Percentiles rank a stretch among this genome's conserved stretches.
Evolutionary conservation across 1,140 invertebrate species (phyloP).

Genomic region (Myzus persicae): DNA sequence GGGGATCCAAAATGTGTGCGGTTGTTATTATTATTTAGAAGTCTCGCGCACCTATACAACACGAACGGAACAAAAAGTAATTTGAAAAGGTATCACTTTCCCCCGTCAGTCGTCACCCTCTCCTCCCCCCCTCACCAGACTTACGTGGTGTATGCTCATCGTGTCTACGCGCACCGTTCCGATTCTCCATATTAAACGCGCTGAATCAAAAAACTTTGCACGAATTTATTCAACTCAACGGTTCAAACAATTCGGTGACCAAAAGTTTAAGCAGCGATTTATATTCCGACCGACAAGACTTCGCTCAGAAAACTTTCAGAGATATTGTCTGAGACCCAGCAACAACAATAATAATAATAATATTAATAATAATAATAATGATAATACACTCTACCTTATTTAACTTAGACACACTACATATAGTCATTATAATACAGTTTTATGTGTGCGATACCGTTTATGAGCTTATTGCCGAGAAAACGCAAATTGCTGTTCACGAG

Average conservation of each 20-base stretch:
- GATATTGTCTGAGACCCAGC: background rate
- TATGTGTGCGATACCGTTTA: background rate
- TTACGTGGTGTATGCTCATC: background rate
- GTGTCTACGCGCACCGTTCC: background rate
- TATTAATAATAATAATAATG: too few species aligned
- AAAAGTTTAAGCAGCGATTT: conserved; percentile 26
- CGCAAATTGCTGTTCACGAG: background rate
- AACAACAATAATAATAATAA: background rate
- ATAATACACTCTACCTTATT: background rate
- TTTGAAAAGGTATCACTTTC: conserved; percentile 34
- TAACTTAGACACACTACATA: background rate
- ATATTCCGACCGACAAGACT: background rate
- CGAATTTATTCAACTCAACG: background rate
- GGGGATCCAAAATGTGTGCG: conserved; percentile 8
- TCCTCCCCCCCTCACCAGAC: too few species aligned
- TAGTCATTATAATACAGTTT: background rate
- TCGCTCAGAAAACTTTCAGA: background rate
- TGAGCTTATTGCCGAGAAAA: background rate
- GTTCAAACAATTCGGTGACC: background rate
- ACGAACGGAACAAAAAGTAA: conserved; percentile 18
- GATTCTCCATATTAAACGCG: background rate
- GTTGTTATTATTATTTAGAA: conserved; percentile 27
- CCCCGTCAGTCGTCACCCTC: background rate
- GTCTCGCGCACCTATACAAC: background rate
- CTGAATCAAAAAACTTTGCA: background rate